A percentile compares a stretch with the other conserved stretches of the same genome.
Conservation (phyloP, 2,888 invertebrate species). For the Allolobophora icterica region DNA sequence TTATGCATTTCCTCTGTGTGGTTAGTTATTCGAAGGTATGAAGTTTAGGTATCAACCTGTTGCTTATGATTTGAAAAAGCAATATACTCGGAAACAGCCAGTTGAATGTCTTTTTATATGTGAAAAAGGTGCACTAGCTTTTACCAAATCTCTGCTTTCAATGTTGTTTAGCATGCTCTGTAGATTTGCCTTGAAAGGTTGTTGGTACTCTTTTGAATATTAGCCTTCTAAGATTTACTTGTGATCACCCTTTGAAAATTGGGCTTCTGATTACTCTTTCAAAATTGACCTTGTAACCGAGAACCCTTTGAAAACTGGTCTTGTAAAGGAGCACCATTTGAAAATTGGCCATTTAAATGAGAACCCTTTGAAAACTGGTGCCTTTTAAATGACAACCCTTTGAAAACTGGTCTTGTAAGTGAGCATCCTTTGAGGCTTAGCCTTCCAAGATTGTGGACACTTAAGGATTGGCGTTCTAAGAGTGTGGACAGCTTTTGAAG, state of each 20-base stretch:
- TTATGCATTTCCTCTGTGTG: neutral
- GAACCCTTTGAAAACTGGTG: neutral
- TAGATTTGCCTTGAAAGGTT: neutral
- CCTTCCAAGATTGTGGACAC: too few species aligned
- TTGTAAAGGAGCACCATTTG: neutral
- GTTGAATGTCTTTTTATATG: too few species aligned
- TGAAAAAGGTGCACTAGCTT: too few species aligned
- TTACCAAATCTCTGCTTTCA: neutral
- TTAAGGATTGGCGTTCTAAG: neutral
- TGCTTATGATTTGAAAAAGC: slow-evolving; percentile 6
- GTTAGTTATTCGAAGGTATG: neutral
- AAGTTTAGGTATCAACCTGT: neutral
- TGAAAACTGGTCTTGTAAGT: neutral
- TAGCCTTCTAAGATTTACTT: neutral
- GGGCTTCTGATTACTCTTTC: neutral
- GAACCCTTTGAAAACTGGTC: too few species aligned
- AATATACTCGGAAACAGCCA: neutral
- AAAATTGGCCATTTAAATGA: neutral
- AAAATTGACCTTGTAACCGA: too few species aligned
- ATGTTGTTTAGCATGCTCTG: neutral
- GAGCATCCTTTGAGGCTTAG: too few species aligned
- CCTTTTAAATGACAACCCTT: neutral
- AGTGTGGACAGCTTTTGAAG: neutral
- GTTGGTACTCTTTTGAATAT: too few species aligned
- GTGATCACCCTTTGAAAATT: neutral